Evolutionary conservation across 2,888 invertebrate species (phyloP).

Genomic region (Brachynemurus nebulosus): DNA sequence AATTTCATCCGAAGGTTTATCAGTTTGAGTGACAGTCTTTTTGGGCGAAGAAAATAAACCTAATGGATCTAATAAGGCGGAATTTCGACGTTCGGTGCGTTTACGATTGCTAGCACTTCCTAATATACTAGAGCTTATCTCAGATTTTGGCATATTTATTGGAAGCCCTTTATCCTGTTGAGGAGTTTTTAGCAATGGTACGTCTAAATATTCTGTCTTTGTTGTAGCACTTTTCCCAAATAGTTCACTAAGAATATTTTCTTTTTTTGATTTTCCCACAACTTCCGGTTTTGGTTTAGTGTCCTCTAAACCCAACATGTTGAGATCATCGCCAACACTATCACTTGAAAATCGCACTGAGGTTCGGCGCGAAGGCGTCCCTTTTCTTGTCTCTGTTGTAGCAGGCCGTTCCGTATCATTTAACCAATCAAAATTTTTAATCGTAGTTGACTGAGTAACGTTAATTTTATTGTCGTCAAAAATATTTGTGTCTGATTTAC

Average conservation of each 20-base stretch:
- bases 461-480: background rate
- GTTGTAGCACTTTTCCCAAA: background rate
- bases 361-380: no score
- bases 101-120: background rate
- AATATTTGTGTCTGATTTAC: background rate
- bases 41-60: background rate
- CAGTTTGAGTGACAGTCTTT: no score
- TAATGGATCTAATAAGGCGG: background rate
- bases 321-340: no score
- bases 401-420: no score
- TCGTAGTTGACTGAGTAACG: background rate
- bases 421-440: background rate
- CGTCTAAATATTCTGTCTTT: no score
- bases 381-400: no score
- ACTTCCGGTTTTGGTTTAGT: background rate
- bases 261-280: background rate
- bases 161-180: background rate
- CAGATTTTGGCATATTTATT: background rate
- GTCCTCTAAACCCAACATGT: background rate
- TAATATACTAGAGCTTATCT: no score
- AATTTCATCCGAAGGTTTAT: background rate
- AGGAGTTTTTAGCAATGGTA: background rate
- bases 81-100: constrained; percentile 3
- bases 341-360: no score
- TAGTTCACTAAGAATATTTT: constrained; percentile 3